Evolutionary conservation across 2,113 vertebrate species (phyloP), one percentile per base, ranked within the genome.

Genomic region (Heterochromis multidens): DNA sequence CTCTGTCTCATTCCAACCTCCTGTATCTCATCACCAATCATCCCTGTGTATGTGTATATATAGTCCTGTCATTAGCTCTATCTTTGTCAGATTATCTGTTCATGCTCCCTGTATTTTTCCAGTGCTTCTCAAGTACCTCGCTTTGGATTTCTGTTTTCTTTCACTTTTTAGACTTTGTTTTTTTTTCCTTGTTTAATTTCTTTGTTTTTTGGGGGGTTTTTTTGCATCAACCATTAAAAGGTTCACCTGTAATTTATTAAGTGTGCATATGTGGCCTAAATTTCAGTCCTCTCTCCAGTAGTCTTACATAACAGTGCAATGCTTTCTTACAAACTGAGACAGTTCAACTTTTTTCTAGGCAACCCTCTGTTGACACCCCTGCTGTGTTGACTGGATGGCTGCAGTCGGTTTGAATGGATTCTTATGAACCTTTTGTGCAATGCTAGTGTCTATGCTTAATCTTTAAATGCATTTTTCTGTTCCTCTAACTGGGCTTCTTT

Each of bases 401-500:
- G n/a, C 27, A 58, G 33, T 57, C 4, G 16, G 33, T 60, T 78
- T 27, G 7, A 81, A 70, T 70, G 12, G 62, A 57, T 52, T 29
- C 13, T 19, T 9, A 31, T 33, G 43, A 80, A 23, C 19, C 3
- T 19, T 21, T 13, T n/a, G 23, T 40, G 31, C 58, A 14, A 49
- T 46, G 19, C 63, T 43, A 57, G 1, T 9, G 12, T 14, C 49
- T 62, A 49, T 21, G 35, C 49, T 81, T 10, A 77, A 27, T 61
- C 57, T 62, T 79, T 79, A 70, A 70, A 82, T 14, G 3, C 52
- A 25, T 61, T 21, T 40, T 80, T 80, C 52, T 56, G 17, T 67
- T 25, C n/a, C 67, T 25, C 17, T 40, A 54, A 4, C 52, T 46
- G 54, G 7, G 4, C 13, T 12, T 33, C 59, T 43, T 61, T n/a